Evolutionary conservation across 2,888 invertebrate genomes (phyloP).

Genomic region (Megamerina dolium): DNA sequence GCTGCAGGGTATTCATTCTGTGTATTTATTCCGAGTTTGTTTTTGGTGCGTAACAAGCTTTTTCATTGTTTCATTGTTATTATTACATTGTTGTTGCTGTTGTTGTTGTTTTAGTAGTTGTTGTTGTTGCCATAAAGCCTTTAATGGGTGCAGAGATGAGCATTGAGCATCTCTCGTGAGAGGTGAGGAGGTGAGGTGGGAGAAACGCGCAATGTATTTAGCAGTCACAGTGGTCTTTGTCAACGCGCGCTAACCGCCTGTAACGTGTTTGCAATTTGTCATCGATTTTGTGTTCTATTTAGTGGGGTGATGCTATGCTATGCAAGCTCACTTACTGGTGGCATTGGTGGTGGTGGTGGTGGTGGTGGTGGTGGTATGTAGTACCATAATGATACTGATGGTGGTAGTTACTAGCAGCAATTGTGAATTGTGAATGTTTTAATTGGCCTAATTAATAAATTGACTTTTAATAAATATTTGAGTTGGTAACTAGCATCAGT

Average conservation of each 20-base stretch:
- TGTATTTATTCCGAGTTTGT: too few species aligned
- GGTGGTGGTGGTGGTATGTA: neutral
- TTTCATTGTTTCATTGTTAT: constrained; percentile 18
- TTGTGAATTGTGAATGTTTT: constrained; percentile 34
- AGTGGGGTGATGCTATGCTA: constrained; percentile 33
- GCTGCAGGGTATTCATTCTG: too few species aligned
- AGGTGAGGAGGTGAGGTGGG: constrained; percentile 14
- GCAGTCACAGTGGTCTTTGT: constrained; percentile 5
- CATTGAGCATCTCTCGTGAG: neutral
- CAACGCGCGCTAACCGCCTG: constrained; percentile 42
- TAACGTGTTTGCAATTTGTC: constrained; percentile 51
- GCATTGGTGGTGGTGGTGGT: constrained; percentile 14
- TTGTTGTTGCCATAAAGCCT: too few species aligned
- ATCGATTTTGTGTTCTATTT: constrained; percentile 49
- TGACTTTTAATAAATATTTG: constrained; percentile 37
- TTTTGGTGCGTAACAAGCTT: constrained; percentile 20
- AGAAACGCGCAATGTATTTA: constrained; percentile 8
- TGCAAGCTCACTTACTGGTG: neutral
- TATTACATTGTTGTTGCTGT: constrained; percentile 14
- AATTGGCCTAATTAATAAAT: constrained; percentile 47
- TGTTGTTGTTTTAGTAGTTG: neutral
- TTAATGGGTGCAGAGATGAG: too few species aligned
- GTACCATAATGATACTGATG: constrained; percentile 4
- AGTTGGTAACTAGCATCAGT: constrained; percentile 3
- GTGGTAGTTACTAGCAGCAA: constrained; percentile 23